Evolutionary conservation across 1,140 invertebrate genomes (phyloP), one percentile per base, ranked within the genome.

Genomic region (Anastatus disparis): DNA sequence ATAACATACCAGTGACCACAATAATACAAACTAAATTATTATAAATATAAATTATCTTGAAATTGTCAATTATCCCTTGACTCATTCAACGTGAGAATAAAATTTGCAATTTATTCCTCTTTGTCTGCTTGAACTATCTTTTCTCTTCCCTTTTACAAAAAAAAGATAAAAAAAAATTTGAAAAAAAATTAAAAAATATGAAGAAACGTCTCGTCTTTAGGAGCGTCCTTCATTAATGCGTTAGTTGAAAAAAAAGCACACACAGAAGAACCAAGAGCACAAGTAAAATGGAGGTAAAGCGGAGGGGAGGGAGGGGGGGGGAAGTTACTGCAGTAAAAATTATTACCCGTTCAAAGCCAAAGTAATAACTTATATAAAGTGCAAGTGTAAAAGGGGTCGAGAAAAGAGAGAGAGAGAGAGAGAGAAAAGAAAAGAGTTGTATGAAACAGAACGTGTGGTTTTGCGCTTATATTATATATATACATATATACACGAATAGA

Each of bases 341-440:
- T 67, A 67, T 67, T 67, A 22, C 17, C 40, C 55, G 27, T 58
- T 67, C 53, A 48, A 50, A 38, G 52, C 27, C 55, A 67, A 58
- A 59, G 53, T 38, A 58, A 58, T 67, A 58, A 67, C 53, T 67
- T 67, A 58, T 67, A 59, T 48, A 59, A 59, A 58, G 65, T 46
- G 27, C 52, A 66, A 66, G 52, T 66, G 50, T 66, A 46, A 56
- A 56, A 64, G 40, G 58, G 40, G 15, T 4, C 40, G 58, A 44
- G 38, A n/a, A 53, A 24, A 27, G 9, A 9, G 35, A n/a, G 56
- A 20, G 12, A 35, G 35, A 24, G 35, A 12, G 55, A 13, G 13
- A 15, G 26, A 24, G 12, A 7, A 29, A 10, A 4, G 15, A 24
- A 29, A 52, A 27, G 50, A 27, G 50, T 2, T 48, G 17, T 8